These are phyloP conservation scores for Aromia moschata DNA, from an alignment of 2,888 invertebrate species.

Conservation along the genomic window DNA sequence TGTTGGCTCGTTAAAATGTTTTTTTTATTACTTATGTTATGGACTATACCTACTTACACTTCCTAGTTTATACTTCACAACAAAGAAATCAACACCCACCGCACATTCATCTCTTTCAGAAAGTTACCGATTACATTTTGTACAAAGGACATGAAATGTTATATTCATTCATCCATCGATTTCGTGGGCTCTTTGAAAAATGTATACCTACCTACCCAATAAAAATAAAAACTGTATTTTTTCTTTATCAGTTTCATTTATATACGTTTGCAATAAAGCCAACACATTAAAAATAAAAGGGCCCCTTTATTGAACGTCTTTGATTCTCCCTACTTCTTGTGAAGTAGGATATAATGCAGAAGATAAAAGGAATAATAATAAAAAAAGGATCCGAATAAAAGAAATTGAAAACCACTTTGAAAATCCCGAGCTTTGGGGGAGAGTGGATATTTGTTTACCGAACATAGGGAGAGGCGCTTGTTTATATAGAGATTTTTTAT, in stretches of 20 bases:
- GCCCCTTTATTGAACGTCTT: conserved; percentile 21
- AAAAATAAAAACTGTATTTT: conserved; percentile 16
- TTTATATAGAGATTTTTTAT: conserved; percentile 9
- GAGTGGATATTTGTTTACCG: conserved; percentile 23
- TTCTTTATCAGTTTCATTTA: conserved; percentile 16
- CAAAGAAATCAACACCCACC: no score
- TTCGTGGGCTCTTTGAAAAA: no score
- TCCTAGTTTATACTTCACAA: no score
- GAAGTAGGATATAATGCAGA: conserved; percentile 23
- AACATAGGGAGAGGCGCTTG: conserved; percentile 10
- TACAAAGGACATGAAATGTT: no score
- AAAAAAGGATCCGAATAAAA: conserved; percentile 26
- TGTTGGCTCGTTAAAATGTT: no score
- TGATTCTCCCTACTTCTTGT: conserved; percentile 21
- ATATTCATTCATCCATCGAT: no score
- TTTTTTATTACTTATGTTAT: no score
- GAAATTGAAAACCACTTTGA: conserved; percentile 28
- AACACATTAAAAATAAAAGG: conserved; percentile 21
- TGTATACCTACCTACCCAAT: no score
- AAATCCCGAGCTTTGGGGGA: conserved; percentile 13
- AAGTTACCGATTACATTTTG: no score
- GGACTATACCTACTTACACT: no score
- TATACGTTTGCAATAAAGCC: conserved; percentile 18
- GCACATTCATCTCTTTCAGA: no score
- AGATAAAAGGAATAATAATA: conserved; percentile 29